Base-by-base conservation (phyloP, 1,140 invertebrate species). In the Drosophila sechellia region DNA sequence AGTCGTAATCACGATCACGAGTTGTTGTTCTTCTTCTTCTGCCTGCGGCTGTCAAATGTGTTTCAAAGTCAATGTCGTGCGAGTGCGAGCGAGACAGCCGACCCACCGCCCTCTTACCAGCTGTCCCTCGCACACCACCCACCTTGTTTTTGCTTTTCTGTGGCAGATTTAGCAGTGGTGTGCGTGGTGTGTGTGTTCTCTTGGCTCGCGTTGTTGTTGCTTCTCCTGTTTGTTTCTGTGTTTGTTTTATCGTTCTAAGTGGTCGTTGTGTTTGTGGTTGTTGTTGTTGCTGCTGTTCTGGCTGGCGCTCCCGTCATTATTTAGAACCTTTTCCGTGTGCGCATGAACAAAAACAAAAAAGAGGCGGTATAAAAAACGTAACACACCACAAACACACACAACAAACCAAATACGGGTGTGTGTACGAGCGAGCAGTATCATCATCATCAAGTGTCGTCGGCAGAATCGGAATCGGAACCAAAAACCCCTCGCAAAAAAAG, bases 191-290 rank as follows among this genome's bases (percentile, higher is more conserved):
- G 48, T 76, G 71, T 59, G 48, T 49, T 59, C 54, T 50, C 71
- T 37, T 46, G 39, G 37, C 58, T 76, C 31, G 6, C 8, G 54
- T 61, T 69, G 35, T 53, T 61, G 34, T 13, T 40, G 52, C 42
- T 39, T 52, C 43, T 54, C 35, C 25, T 57, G 20, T 63, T 52
- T 52, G 22, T 20, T 80, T 20, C 49, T 39, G 65, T 69, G 64
- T 58, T 77, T 81, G 77, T 81, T 86, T 87, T 86, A 87, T 83
- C 83, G 69, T 83, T 77, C 70, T 73, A 83, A 89, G 84, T 87
- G 66, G 64, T 59, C 61, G 59, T 63, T 49, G 64, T 46, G 74
- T 57, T 59, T 48, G 63, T 45, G 69, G 61, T 60, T 72, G 71
- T 27, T 43, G 55, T 69, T 49, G 64, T 46, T 75, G 61, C 56